A percentile compares a stretch with the other conserved stretches of the same genome.
Conservation (phyloP, 2,888 invertebrate species). For the Gastracanthus pulcherrimus region DNA sequence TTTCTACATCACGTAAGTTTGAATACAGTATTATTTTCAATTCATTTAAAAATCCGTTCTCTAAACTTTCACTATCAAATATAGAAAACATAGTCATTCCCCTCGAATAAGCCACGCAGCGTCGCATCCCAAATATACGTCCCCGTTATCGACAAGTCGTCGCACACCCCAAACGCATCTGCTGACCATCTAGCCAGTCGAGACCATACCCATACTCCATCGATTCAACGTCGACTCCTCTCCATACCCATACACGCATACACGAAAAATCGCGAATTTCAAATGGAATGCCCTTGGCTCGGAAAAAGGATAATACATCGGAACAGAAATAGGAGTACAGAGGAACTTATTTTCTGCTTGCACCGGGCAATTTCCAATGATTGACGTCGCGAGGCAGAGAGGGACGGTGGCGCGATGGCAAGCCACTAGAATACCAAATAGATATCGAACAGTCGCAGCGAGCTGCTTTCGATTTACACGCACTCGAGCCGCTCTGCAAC, state of each 20-base stretch:
- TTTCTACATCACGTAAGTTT: background rate
- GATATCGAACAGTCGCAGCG: constrained; percentile 42
- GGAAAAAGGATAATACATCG: constrained; percentile 8
- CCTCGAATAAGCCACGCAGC: background rate
- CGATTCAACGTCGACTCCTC: background rate
- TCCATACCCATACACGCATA: background rate
- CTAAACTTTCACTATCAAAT: too few species aligned
- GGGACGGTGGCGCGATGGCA: background rate
- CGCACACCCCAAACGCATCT: background rate
- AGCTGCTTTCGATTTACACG: background rate
- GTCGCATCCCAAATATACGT: background rate
- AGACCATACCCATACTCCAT: background rate
- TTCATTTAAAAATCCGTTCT: background rate
- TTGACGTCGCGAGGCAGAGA: constrained; percentile 41
- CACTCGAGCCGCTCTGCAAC: background rate
- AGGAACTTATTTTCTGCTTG: constrained; percentile 3
- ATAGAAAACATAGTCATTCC: background rate
- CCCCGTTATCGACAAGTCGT: constrained; percentile 12
- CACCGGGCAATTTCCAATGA: constrained; percentile 51
- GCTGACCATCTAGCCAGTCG: background rate
- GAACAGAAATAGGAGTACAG: background rate
- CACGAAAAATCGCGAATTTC: constrained; percentile 10
- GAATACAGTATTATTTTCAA: too few species aligned
- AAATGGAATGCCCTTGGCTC: background rate
- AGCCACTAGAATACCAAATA: constrained; percentile 51